These are phyloP conservation scores for Hemicordylus capensis DNA, from an alignment of 2,113 vertebrate species.

Conservation along the genomic window DNA sequence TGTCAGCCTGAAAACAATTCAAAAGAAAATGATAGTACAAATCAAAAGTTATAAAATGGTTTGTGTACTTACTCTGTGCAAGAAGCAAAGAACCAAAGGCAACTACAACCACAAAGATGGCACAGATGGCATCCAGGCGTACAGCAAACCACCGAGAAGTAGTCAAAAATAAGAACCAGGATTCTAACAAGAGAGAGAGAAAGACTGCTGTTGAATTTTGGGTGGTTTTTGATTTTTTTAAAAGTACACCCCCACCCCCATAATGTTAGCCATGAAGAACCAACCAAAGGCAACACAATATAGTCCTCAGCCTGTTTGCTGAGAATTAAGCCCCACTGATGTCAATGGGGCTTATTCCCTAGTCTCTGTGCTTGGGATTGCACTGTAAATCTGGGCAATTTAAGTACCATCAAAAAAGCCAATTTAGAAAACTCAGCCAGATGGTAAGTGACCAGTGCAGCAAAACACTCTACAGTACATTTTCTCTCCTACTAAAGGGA, in stretches of 20 bases:
- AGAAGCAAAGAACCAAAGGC: slow-evolving; percentile 89
- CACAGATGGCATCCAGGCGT: slow-evolving; percentile 93
- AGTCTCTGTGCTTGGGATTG: too few species aligned
- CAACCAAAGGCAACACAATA: neutral
- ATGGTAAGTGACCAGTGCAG: neutral
- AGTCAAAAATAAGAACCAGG: slow-evolving; percentile 95
- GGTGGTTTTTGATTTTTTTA: neutral
- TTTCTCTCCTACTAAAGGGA: too few species aligned
- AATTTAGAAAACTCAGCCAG: neutral
- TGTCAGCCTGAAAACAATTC: slow-evolving; percentile 57
- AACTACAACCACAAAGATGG: slow-evolving; percentile 86
- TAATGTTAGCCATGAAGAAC: neutral
- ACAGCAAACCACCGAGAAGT: slow-evolving; percentile 96
- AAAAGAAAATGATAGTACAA: slow-evolving; percentile 32
- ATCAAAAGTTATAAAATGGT: slow-evolving; percentile 44
- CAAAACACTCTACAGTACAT: neutral
- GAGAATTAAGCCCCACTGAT: too few species aligned
- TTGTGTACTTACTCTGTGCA: slow-evolving; percentile 82
- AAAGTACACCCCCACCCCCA: neutral
- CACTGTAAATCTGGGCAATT: too few species aligned
- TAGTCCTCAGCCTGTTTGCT: too few species aligned
- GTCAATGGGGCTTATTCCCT: too few species aligned
- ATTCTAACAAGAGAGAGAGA: slow-evolving; percentile 75
- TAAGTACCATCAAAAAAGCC: neutral
- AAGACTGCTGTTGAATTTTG: too few species aligned